A percentile compares a stretch with the other conserved stretches of the same genome.
Conservation (phyloP, 2,888 invertebrate genomes). For the Hemithea aestivaria region DNA sequence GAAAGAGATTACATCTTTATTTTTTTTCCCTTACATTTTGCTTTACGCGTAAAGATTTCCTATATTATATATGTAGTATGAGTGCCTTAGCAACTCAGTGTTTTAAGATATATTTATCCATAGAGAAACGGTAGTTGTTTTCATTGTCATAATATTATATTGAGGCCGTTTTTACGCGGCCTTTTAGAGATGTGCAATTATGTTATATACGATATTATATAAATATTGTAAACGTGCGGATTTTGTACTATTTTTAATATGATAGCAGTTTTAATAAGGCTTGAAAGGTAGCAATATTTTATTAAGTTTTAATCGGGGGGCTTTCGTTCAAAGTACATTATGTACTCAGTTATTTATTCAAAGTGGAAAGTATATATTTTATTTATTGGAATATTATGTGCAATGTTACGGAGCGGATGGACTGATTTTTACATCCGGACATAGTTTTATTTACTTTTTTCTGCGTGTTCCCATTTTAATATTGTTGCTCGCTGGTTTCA, state of each 20-base stretch:
- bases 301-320: slow-evolving; percentile 31
- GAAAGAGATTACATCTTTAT: slow-evolving; percentile 55
- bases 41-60: slow-evolving; percentile 61
- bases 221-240: slow-evolving; percentile 33
- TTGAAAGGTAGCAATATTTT: slow-evolving; percentile 39
- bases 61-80: slow-evolving; percentile 66
- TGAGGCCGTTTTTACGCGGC: slow-evolving; percentile 30
- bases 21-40: slow-evolving; percentile 37
- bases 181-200: slow-evolving; percentile 29
- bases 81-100: slow-evolving; percentile 78
- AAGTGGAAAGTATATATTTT: slow-evolving; percentile 22
- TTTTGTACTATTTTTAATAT: slow-evolving; percentile 48
- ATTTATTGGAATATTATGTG: slow-evolving; percentile 45
- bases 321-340: slow-evolving; percentile 41
- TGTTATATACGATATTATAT: slow-evolving; percentile 30
- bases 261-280: slow-evolving; percentile 38
- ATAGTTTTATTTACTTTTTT: slow-evolving; percentile 33
- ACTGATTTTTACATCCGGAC: slow-evolving; percentile 66
- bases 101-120: slow-evolving; percentile 58
- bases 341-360: slow-evolving; percentile 36
- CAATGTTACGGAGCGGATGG: slow-evolving; percentile 67
- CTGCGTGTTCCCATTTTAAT: slow-evolving; percentile 34
- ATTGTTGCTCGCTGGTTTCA: slow-evolving; percentile 43
- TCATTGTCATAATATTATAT: slow-evolving; percentile 34
- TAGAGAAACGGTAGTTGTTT: slow-evolving; percentile 26